These are phyloP conservation scores for Ceratotherium simum DNA, from an alignment of 2,113 vertebrate genomes.

Conservation along the genomic window DNA sequence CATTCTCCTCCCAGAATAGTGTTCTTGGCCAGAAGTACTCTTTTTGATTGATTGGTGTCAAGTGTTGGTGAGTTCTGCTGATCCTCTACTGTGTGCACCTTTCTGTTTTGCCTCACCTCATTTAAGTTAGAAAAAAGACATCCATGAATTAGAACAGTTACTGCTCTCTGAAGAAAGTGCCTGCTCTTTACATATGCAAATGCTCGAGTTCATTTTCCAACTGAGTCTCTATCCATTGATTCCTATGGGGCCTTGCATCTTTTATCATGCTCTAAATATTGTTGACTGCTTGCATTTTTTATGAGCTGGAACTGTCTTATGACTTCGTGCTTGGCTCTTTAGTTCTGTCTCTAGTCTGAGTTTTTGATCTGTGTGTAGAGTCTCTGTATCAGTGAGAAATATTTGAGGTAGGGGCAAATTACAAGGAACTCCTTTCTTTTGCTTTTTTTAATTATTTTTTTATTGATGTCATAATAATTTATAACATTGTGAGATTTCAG, in stretches of 20 bases:
- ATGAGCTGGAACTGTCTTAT: background rate
- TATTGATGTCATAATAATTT: no score
- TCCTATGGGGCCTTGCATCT: background rate
- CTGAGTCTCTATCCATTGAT: background rate
- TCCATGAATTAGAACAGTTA: background rate
- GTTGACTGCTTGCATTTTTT: background rate
- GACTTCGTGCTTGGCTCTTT: background rate
- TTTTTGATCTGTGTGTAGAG: background rate
- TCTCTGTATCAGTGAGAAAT: background rate
- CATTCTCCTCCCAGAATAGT: background rate
- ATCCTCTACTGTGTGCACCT: background rate
- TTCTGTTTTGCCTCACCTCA: background rate
- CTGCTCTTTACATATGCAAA: background rate
- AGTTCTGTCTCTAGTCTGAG: background rate
- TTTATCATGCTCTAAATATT: background rate
- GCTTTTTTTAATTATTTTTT: no score
- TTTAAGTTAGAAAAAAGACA: background rate
- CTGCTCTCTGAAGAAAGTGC: background rate
- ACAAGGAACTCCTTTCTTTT: background rate
- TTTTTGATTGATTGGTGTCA: background rate
- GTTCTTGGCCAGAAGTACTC: background rate
- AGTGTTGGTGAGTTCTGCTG: background rate
- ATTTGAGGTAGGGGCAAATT: background rate
- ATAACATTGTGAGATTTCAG: no score
- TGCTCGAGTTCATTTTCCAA: background rate